Base-by-base conservation (phyloP, 2,797 vertebrate species). In the Oreonectes daqikongensis region DNA sequence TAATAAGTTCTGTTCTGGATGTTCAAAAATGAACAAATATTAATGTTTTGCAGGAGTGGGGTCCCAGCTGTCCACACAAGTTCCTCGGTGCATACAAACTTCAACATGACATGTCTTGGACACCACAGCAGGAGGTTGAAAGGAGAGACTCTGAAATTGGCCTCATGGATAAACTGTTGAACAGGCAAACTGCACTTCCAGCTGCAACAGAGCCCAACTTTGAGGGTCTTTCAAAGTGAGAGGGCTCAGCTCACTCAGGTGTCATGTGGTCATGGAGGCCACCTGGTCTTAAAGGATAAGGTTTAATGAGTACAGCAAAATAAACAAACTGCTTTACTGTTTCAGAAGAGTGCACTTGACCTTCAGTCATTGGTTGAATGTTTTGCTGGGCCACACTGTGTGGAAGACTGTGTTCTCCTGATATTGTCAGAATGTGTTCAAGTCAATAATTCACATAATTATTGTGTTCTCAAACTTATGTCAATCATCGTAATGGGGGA, bases 101-200 rank as follows among this genome's bases (percentile, higher is more conserved):
- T 8, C 96, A 99, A 61, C 90, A 94, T 0, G 97, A 99, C 90
- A 94, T 98, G 94, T 98, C 98, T 28, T 99, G 97, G 98, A 97
- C 95, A 20, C 95, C 95, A 0, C 70, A 89, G 5, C 94, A 95
- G 0, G 88, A 96, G 20, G 88, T 94, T 14, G 93, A 94, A 85
- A 94, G 93, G 81, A 92, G 90, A 71, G 96, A 98, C 3, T 85
- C 93, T 17, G 94, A 97, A 87, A 85, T 95, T 0, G 82, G 89
- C 82, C 82, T 94, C 57, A 91, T 98, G 89, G 93, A 94, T 78
- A 98, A 95, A 85, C 86, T 99, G 17, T 83, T 99, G 67, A 95
- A 85, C 87, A 94, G 89, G 11, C 94, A 95, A 74, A 83, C 88
- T 0, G 86, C 92, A 0, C 84, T 97, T 53, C 93, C 95, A 0